Conservation (phyloP, 2,113 vertebrate genomes). For the Ranitomeya imitator region DNA sequence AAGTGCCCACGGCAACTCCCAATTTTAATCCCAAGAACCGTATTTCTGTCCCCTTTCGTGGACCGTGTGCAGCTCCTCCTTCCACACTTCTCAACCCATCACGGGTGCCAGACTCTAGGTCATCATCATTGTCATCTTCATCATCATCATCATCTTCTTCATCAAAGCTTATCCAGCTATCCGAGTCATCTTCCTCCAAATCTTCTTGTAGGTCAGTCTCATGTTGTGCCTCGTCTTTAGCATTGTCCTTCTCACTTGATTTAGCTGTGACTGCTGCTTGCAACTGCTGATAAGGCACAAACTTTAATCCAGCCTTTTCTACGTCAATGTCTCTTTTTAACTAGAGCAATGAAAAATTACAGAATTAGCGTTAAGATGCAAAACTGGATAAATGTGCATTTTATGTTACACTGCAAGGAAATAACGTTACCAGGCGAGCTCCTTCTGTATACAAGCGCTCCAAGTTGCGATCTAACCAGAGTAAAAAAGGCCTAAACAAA, state of each 20-base stretch:
- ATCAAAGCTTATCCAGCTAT: constrained; percentile 51
- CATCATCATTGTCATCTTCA: constrained; percentile 35
- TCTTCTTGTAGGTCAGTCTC: not conserved
- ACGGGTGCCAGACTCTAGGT: not conserved
- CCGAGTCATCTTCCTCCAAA: constrained; percentile 30
- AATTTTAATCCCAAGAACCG: constrained; percentile 74
- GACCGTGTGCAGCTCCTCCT: constrained; percentile 67
- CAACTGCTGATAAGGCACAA: constrained; percentile 78
- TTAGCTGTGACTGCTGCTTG: constrained; percentile 52
- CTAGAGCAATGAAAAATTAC: constrained; percentile 60
- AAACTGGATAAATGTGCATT: not conserved
- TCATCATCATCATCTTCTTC: constrained; percentile 36
- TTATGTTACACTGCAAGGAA: not conserved
- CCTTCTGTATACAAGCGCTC: constrained; percentile 79
- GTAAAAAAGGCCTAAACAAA: constrained; percentile 77
- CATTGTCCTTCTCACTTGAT: constrained; percentile 13
- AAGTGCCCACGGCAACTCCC: constrained; percentile 75
- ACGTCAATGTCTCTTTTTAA: constrained; percentile 78
- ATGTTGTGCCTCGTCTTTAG: constrained; percentile 18
- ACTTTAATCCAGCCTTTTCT: constrained; percentile 76
- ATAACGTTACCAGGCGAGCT: constrained; percentile 74
- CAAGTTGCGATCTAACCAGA: constrained; percentile 81
- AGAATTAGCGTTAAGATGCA: not conserved
- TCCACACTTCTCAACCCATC: constrained; percentile 59
- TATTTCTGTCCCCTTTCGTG: constrained; percentile 76